Conservation (phyloP, 1,140 invertebrate genomes). For the Euura saliciscinereae region DNA sequence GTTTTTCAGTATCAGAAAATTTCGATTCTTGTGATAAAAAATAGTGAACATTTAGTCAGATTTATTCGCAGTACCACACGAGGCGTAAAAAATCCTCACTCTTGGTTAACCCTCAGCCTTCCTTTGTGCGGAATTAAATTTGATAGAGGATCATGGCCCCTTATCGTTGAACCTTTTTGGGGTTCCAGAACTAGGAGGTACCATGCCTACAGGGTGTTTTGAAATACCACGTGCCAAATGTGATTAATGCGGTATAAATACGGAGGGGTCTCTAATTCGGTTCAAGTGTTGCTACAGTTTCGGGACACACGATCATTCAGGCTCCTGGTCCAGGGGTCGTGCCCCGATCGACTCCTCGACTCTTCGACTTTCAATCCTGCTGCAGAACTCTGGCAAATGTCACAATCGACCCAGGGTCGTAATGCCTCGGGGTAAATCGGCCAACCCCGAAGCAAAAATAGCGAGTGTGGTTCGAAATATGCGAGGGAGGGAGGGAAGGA, state of each 20-base stretch:
- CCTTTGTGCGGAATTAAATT: background rate
- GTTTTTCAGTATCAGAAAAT: no score
- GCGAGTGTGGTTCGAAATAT: background rate
- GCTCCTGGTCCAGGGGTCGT: background rate
- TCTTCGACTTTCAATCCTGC: no score
- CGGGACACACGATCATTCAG: background rate
- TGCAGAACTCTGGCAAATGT: no score
- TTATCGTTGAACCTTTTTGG: no score
- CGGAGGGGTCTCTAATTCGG: background rate
- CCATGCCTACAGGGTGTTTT: background rate
- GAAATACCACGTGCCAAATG: background rate
- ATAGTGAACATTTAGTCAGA: no score
- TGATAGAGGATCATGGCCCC: background rate
- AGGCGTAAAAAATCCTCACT: no score
- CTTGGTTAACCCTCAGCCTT: background rate
- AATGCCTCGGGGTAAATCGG: background rate
- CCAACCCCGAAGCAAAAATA: background rate
- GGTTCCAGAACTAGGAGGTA: background rate
- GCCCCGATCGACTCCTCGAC: no score
- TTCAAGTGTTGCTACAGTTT: background rate
- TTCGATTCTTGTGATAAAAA: no score
- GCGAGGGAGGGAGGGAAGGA: background rate
- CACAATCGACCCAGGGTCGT: background rate
- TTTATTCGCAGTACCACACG: no score
- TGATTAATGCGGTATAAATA: slow-evolving; percentile 5